Evolutionary conservation across 1,140 invertebrate species (phyloP), one percentile per base, ranked within the genome.

Genomic region (Drosophila obscura): DNA sequence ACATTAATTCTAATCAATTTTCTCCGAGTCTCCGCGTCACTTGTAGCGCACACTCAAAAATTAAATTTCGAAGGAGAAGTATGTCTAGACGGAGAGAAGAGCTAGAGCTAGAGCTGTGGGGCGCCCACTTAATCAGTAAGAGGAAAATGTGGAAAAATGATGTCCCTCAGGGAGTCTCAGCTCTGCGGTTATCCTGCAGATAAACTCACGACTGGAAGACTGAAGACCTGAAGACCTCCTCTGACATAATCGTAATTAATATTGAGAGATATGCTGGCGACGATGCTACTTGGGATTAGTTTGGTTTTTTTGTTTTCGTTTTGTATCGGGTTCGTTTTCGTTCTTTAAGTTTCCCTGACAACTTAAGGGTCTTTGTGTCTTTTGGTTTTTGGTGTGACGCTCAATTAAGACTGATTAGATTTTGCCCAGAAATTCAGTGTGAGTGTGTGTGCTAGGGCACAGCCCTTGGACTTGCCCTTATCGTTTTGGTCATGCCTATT

Each of bases 1-100:
- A 83, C 83, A 88, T 83, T 83, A 88, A 80, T 88, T 88, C 68
- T 83, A 88, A 88, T 88, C 76, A 88, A 89, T 89, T 88, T 88
- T n/a, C 55, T 22, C 11, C 50, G 4, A 6, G 11, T 39, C 4
- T n/a, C 35, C 9, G 44, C 45, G 43, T 46, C 66, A 59, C 62
- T 78, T 72, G 79, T 16, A 49, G 62, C 81, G 2, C 22, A 77
- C 77, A 77, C 77, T 85, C 65, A 77, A 77, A 80, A 77, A 71
- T 80, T 35, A 74, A 73, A 81, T 84, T 71, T 75, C 72, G 13
- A 39, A 24, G 22, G 22, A 24, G 22, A 24, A 4, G 22, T 19
- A 19, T 19, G 19, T 19, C 19, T 19, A 24, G 22, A 24, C 22
- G 41, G 46, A 59, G 16, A 19, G 16, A 5, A 39, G 39, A 52